phyloP scores from a whole-genome alignment of 2,888 invertebrate species.

The Smittia sp. region DNA sequence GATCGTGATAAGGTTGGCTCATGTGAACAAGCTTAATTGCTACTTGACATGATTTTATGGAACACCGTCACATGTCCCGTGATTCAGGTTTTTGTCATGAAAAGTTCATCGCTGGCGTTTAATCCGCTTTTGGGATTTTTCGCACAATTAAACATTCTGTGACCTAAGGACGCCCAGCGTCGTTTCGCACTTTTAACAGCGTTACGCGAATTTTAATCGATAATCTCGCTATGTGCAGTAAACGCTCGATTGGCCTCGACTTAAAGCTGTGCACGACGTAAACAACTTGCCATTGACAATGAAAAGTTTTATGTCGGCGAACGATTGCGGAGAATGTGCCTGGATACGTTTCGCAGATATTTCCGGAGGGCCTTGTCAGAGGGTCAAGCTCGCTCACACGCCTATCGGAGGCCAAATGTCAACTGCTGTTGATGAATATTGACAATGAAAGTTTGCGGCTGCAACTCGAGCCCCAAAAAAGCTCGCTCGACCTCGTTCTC shows the following conservation, averaged over 20 bases:
- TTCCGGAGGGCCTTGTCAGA: conserved; percentile 1
- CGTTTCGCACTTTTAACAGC: not conserved
- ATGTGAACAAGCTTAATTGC: too few relatives aligned
- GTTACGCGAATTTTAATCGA: not conserved
- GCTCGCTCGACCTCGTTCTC: not conserved
- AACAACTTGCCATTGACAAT: conserved; percentile 2
- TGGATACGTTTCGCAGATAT: not conserved
- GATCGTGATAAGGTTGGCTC: not conserved
- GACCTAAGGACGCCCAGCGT: not conserved
- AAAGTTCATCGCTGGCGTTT: not conserved
- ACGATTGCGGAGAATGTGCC: too few relatives aligned
- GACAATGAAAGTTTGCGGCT: conserved; percentile 23
- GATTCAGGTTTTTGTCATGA: too few relatives aligned
- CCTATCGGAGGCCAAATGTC: not conserved
- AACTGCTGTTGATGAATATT: not conserved
- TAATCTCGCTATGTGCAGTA: not conserved
- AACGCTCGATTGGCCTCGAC: not conserved
- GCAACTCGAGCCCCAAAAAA: not conserved
- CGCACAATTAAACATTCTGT: not conserved
- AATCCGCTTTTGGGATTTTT: not conserved
- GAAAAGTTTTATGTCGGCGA: conserved; percentile 5
- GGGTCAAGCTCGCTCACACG: not conserved
- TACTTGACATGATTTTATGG: too few relatives aligned
- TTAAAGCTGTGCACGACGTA: not conserved
- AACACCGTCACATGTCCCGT: too few relatives aligned